phyloP scores from a whole-genome alignment of 2,797 vertebrate species.

The Galago senegalensis region DNA sequence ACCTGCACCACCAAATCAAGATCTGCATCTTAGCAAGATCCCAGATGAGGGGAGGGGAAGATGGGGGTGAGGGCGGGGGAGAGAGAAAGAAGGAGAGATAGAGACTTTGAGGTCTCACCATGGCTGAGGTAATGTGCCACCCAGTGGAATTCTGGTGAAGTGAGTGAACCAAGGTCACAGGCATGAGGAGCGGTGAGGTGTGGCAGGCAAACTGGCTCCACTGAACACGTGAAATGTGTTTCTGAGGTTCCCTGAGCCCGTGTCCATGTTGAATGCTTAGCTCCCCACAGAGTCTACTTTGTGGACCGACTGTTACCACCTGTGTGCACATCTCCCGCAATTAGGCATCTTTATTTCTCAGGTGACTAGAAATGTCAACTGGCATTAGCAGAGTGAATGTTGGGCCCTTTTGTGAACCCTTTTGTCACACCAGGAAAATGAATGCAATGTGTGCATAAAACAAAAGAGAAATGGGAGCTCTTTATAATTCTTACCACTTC shows the following conservation, averaged over 20 bases:
- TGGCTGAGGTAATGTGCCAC: neutral
- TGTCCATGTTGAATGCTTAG: neutral
- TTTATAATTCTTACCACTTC: neutral
- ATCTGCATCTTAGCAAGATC: constrained; percentile 1
- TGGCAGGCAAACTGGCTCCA: neutral
- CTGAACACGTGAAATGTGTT: neutral
- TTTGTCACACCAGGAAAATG: constrained; percentile 31
- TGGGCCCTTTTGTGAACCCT: neutral
- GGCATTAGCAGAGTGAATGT: constrained; percentile 33
- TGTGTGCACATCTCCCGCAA: neutral
- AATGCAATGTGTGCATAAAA: neutral
- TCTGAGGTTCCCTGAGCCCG: neutral
- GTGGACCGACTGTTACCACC: neutral
- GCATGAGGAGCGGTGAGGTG: neutral
- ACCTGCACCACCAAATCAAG: neutral
- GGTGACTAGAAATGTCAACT: constrained; percentile 1
- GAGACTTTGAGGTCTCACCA: neutral
- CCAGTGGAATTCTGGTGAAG: neutral
- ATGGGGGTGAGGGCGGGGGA: neutral
- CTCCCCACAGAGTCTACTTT: neutral
- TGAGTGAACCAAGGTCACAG: neutral
- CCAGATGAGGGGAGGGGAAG: neutral
- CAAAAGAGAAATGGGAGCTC: neutral
- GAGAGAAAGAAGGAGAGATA: neutral
- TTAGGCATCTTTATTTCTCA: neutral